A percentile compares a stretch with the other conserved stretches of the same genome.
Evolutionary conservation across 2,888 invertebrate species (phyloP).

Genomic region (Cryptocephalus moraei): DNA sequence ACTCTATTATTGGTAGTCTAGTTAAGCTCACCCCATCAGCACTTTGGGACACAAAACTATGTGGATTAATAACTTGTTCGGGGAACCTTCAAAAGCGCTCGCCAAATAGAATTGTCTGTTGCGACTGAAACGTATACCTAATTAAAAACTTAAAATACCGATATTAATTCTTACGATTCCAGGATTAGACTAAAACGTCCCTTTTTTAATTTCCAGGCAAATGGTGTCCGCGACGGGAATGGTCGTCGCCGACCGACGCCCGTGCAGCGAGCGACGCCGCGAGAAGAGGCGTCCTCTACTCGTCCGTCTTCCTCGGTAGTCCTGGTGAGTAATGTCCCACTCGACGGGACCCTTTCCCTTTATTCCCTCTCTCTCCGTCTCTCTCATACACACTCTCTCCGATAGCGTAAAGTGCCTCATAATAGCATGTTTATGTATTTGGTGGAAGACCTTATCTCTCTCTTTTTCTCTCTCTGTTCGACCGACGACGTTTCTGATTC

Average conservation of each 20-base stretch:
- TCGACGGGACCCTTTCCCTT: background rate
- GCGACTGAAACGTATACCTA: too few species aligned
- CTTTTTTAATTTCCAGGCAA: slow-evolving; percentile 59
- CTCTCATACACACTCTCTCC: background rate
- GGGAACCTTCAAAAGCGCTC: too few species aligned
- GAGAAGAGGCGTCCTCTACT: slow-evolving; percentile 78
- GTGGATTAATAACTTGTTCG: too few species aligned
- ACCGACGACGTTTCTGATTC: too few species aligned
- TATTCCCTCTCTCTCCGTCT: slow-evolving; percentile 2
- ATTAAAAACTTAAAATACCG: too few species aligned
- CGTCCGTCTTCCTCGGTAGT: slow-evolving; percentile 88
- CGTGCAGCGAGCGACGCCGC: slow-evolving; percentile 59
- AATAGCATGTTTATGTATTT: slow-evolving; percentile 6
- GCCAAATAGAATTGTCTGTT: too few species aligned
- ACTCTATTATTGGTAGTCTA: too few species aligned
- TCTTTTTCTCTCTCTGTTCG: too few species aligned
- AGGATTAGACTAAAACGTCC: too few species aligned
- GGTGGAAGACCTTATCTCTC: background rate
- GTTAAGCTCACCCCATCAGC: too few species aligned
- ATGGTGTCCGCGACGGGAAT: slow-evolving; percentile 86
- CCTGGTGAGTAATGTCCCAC: slow-evolving; percentile 54
- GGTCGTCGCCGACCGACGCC: slow-evolving; percentile 59
- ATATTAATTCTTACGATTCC: too few species aligned
- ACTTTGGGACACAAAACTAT: too few species aligned
- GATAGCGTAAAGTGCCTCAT: slow-evolving; percentile 1